These are phyloP conservation scores for Cyclina sinensis DNA, from an alignment of 1,140 invertebrate species.

Conservation along the genomic window DNA sequence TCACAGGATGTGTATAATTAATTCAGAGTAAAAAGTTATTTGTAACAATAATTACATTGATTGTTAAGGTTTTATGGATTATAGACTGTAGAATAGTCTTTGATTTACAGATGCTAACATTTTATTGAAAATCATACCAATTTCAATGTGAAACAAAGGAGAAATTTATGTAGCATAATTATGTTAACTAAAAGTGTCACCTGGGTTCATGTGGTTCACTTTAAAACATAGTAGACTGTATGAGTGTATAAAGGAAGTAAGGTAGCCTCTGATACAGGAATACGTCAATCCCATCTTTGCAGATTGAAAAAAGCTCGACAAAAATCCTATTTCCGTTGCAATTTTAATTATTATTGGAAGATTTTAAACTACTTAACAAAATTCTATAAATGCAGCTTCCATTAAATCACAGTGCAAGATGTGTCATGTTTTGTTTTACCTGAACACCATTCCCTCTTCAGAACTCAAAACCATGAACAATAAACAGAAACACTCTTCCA, in stretches of 20 bases:
- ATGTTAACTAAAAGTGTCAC: conserved; percentile 32
- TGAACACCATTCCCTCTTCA: no score
- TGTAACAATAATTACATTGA: conserved; percentile 32
- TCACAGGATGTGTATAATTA: conserved; percentile 37
- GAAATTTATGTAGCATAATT: conserved; percentile 39
- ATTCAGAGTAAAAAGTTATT: conserved; percentile 18
- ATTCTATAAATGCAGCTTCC: no score
- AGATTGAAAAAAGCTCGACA: background rate
- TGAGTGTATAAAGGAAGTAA: background rate
- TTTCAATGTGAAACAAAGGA: conserved; percentile 29
- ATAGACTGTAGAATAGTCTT: conserved; percentile 24
- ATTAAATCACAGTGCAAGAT: no score
- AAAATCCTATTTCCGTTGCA: background rate
- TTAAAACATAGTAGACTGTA: background rate
- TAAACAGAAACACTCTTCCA: no score
- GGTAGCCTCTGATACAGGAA: conserved; percentile 1
- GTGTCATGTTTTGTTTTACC: no score
- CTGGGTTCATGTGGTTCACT: background rate
- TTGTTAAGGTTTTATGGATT: conserved; percentile 45
- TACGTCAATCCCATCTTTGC: background rate
- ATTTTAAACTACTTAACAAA: no score
- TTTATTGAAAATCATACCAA: conserved; percentile 18
- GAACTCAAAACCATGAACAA: no score
- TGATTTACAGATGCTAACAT: conserved; percentile 18
- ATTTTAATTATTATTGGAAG: no score